Percentiles rank a stretch among this genome's conserved stretches.
Evolutionary conservation across 2,797 vertebrate species (phyloP).

Genomic region (Silurus lanzhouensis): DNA sequence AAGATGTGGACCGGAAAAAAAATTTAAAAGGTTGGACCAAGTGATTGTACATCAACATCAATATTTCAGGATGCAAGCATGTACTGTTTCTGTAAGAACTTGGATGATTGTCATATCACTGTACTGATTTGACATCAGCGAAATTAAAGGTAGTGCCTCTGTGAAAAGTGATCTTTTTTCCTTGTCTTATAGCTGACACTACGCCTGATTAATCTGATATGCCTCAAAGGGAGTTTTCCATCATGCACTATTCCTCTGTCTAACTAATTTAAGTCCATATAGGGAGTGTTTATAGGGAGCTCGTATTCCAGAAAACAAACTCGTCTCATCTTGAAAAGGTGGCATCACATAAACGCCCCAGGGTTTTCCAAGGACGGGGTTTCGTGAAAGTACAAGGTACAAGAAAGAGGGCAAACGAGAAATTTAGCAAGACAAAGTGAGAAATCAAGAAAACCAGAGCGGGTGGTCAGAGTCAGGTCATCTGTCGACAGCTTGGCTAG

Average conservation of each 20-base stretch:
- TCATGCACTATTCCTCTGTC: background rate
- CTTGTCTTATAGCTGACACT: conserved; percentile 9
- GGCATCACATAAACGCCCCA: conserved; percentile 20
- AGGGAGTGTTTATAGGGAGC: conserved; percentile 21
- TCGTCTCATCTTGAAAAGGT: conserved; percentile 10
- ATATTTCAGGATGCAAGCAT: background rate
- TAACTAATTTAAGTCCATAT: conserved; percentile 19
- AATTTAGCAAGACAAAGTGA: conserved; percentile 32
- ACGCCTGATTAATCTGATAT: conserved; percentile 23
- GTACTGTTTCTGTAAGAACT: background rate
- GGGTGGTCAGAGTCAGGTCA: conserved; percentile 59
- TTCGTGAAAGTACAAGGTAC: background rate
- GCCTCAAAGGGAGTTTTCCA: background rate
- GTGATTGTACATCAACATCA: conserved; percentile 12
- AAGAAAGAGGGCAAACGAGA: conserved; percentile 47
- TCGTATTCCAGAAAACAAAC: conserved; percentile 22
- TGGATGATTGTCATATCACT: background rate
- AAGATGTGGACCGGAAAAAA: background rate
- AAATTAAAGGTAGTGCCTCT: background rate
- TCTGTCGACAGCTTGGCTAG: conserved; percentile 77
- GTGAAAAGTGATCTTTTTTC: background rate
- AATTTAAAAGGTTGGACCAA: no score
- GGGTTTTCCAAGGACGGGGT: conserved; percentile 12
- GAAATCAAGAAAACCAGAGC: conserved; percentile 43
- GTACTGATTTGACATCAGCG: background rate